Conservation (phyloP, 2,888 invertebrate genomes). For the Marasmarcha lunaedactyla region DNA sequence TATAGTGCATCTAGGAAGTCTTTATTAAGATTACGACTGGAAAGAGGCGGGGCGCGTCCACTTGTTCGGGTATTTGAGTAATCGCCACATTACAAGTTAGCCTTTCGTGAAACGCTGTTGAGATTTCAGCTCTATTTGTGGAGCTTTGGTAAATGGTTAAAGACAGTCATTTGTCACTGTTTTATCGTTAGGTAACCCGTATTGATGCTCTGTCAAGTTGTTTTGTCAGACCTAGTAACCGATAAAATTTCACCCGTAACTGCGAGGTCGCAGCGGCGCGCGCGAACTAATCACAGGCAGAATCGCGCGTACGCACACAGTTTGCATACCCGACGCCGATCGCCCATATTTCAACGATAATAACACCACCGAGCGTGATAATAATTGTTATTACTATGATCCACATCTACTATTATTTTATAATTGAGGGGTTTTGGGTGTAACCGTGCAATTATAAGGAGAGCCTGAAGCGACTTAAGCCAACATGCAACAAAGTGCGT, state of each 20-base stretch:
- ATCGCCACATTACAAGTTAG: slow-evolving; percentile 45
- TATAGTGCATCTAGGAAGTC: slow-evolving; percentile 59
- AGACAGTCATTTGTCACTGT: too few species aligned
- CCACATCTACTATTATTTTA: slow-evolving; percentile 70
- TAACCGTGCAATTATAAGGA: slow-evolving; percentile 68
- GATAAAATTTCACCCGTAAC: not conserved
- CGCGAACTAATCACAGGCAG: slow-evolving; percentile 19
- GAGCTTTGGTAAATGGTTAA: not conserved
- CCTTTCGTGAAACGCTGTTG: not conserved
- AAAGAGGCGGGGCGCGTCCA: slow-evolving; percentile 53
- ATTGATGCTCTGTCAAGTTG: too few species aligned
- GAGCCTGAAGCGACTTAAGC: slow-evolving; percentile 53
- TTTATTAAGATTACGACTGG: slow-evolving; percentile 66
- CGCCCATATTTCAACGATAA: slow-evolving; percentile 64
- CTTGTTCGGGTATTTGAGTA: slow-evolving; percentile 61
- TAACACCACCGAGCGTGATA: slow-evolving; percentile 65
- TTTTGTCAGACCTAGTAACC: not conserved
- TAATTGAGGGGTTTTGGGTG: slow-evolving; percentile 68
- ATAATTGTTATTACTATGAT: slow-evolving; percentile 71
- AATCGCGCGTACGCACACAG: slow-evolving; percentile 26
- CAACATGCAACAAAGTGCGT: slow-evolving; percentile 56
- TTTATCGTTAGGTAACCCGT: too few species aligned
- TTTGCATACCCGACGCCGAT: slow-evolving; percentile 52
- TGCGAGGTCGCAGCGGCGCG: slow-evolving; percentile 2
- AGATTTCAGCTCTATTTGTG: not conserved